Percentiles rank a stretch among this genome's conserved stretches.
Evolutionary conservation across 53 echinoderm and acorn worm genomes (phyloP).

Genomic region (Echinarachnius parma): DNA sequence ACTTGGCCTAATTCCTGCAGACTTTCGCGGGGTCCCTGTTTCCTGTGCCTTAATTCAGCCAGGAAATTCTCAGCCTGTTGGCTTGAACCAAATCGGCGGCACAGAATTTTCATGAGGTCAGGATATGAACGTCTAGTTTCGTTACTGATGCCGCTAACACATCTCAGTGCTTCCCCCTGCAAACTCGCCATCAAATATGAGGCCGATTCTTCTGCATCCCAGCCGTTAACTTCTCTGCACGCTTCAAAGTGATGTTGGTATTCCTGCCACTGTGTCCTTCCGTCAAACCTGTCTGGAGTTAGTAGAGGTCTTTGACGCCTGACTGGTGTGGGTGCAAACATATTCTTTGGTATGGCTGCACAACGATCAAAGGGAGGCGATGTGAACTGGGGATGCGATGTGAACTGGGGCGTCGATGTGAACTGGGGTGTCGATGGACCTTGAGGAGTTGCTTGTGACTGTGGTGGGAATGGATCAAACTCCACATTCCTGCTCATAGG

Average conservation of each 20-base stretch:
- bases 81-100: slow-evolving; percentile 24
- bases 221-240: slow-evolving; percentile 13
- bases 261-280: slow-evolving; percentile 12
- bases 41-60: slow-evolving; percentile 23
- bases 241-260: slow-evolving; percentile 32
- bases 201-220: slow-evolving; percentile 15
- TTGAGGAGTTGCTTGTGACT: too few relatives aligned
- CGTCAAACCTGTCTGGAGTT: slow-evolving; percentile 24
- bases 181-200: slow-evolving; percentile 28
- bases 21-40: slow-evolving; percentile 23
- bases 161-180: slow-evolving; percentile 17
- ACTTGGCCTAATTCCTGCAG: slow-evolving; percentile 42
- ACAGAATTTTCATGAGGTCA: background rate
- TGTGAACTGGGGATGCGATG: too few relatives aligned
- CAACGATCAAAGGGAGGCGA: too few relatives aligned
- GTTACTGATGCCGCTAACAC: slow-evolving; percentile 1
- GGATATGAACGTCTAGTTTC: background rate
- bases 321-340: too few relatives aligned
- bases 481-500: too few relatives aligned
- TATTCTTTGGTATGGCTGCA: too few relatives aligned
- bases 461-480: too few relatives aligned
- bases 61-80: slow-evolving; percentile 33
- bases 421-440: too few relatives aligned
- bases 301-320: slow-evolving; percentile 21
- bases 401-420: too few relatives aligned